phyloP scores from a whole-genome alignment of 2,797 vertebrate species.

The Poecilia wingei region DNA sequence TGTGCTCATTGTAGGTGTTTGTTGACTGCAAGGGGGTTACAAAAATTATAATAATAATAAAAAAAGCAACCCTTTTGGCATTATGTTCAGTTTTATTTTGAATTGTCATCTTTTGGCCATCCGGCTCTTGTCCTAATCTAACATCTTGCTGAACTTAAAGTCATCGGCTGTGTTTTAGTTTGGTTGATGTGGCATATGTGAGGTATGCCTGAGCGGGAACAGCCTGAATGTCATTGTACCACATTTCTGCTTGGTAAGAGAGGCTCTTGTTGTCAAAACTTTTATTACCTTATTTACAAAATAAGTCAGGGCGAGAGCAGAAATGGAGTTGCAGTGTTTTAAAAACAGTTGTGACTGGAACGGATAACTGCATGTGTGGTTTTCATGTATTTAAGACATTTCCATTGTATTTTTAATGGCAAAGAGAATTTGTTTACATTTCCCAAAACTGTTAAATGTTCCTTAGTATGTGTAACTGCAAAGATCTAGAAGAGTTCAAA shows the following conservation, averaged over 20 bases:
- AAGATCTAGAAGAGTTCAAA: neutral
- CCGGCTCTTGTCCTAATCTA: neutral
- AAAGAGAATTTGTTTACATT: neutral
- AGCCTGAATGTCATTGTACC: slow-evolving; percentile 27
- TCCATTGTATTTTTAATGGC: neutral
- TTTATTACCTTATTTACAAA: slow-evolving; percentile 25
- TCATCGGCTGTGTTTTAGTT: slow-evolving; percentile 1
- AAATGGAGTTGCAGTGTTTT: neutral
- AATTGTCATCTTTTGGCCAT: neutral
- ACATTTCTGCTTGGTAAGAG: slow-evolving; percentile 36
- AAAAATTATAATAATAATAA: neutral
- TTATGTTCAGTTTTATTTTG: neutral
- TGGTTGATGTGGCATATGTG: slow-evolving; percentile 4
- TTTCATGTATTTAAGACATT: neutral
- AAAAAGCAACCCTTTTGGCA: neutral
- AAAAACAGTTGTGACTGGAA: neutral
- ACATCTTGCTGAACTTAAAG: slow-evolving; percentile 6
- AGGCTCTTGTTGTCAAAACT: slow-evolving; percentile 40
- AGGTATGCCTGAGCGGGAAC: slow-evolving; percentile 11
- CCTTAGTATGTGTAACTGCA: neutral
- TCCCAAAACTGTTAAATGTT: neutral
- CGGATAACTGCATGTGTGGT: neutral
- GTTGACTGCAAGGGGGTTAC: neutral
- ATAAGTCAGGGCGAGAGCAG: neutral
- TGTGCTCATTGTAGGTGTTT: neutral